A percentile compares a stretch with the other conserved stretches of the same genome.
Evolutionary conservation across 2,113 vertebrate species (phyloP).

Genomic region (Solenodon paradoxus): DNA sequence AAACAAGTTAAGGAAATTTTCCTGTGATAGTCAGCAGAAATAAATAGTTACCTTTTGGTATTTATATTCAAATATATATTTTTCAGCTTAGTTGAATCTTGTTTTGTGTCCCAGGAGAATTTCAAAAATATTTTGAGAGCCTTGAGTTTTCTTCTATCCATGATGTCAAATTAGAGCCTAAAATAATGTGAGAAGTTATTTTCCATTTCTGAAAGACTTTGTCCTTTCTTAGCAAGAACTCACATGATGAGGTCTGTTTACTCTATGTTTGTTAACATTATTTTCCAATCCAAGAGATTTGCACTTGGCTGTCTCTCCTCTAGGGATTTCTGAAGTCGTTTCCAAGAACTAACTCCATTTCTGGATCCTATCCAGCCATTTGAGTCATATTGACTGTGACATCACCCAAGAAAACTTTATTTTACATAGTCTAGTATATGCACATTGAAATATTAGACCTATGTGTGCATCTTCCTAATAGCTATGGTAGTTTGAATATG

Average conservation of each 20-base stretch:
- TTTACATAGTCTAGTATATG: neutral
- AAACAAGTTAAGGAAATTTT: neutral
- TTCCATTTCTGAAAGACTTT: neutral
- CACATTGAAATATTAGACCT: neutral
- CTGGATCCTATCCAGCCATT: neutral
- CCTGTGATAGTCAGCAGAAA: neutral
- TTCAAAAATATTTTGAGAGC: neutral
- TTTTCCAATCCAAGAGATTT: neutral
- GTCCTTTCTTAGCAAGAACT: neutral
- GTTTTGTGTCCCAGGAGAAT: neutral
- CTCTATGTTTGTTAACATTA: neutral
- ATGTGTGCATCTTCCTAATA: neutral
- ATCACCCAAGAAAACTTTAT: neutral
- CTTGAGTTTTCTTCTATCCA: neutral
- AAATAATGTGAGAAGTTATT: neutral
- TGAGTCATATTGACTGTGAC: neutral
- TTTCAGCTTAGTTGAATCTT: neutral
- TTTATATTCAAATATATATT: neutral
- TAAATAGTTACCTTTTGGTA: neutral
- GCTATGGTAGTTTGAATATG: slow-evolving; percentile 31
- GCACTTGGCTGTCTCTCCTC: neutral
- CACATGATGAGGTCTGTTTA: neutral
- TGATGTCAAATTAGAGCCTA: neutral
- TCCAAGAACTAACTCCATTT: neutral
- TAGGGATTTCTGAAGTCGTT: neutral